These are phyloP conservation scores for Eupithecia tripunctaria DNA, from an alignment of 2,888 invertebrate species.

Conservation along the genomic window DNA sequence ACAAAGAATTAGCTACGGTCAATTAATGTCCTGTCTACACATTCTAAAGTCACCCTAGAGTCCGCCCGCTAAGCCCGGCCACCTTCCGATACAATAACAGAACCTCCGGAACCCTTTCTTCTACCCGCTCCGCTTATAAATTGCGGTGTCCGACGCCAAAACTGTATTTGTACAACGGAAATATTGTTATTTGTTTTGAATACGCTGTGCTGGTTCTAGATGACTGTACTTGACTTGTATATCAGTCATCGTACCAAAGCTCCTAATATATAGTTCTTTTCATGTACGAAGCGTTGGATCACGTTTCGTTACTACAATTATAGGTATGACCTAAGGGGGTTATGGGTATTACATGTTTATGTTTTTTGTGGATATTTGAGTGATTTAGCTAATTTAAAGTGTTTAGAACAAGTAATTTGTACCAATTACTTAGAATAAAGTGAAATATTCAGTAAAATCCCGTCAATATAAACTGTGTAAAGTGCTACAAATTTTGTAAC, in stretches of 20 bases:
- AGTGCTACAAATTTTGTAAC: too few relatives aligned
- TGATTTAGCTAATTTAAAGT: too few relatives aligned
- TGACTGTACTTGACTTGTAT: slow-evolving; percentile 6
- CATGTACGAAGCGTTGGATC: too few relatives aligned
- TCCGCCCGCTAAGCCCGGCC: slow-evolving; percentile 73
- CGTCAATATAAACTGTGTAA: too few relatives aligned
- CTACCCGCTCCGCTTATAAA: slow-evolving; percentile 70
- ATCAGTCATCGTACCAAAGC: background rate
- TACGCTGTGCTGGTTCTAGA: slow-evolving; percentile 14
- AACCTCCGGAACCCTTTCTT: slow-evolving; percentile 82
- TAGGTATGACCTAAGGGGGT: too few relatives aligned
- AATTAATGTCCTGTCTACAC: slow-evolving; percentile 41
- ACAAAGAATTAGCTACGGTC: background rate
- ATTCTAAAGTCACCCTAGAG: slow-evolving; percentile 37
- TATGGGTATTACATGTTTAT: too few relatives aligned
- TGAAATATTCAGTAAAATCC: too few relatives aligned
- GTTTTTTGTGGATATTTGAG: too few relatives aligned
- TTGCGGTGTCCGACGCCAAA: slow-evolving; percentile 78
- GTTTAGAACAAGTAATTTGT: too few relatives aligned
- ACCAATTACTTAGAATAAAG: too few relatives aligned
- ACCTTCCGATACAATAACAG: slow-evolving; percentile 84
- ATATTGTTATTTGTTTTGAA: slow-evolving; percentile 56
- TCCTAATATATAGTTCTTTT: too few relatives aligned
- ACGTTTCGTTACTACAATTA: too few relatives aligned
- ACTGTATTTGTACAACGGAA: slow-evolving; percentile 57